These are phyloP conservation scores for Sebastes matsubarae DNA, from an alignment of 2,797 vertebrate genomes.

Conservation along the genomic window DNA sequence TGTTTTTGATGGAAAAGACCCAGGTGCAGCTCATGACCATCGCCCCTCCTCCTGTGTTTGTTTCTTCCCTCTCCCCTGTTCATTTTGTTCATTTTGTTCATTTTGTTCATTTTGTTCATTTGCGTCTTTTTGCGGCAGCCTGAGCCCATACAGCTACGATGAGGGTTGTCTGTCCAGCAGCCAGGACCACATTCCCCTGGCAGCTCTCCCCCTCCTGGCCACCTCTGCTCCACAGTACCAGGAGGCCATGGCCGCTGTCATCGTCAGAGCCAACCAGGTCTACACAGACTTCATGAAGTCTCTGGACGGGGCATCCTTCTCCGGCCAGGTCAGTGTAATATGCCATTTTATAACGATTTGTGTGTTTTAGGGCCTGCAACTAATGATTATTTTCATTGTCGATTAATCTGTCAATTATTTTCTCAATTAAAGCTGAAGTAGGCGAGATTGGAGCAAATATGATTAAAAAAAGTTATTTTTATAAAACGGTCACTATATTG, in stretches of 20 bases:
- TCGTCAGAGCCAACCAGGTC: slow-evolving; percentile 92
- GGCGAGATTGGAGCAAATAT: too few relatives aligned
- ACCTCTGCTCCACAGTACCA: slow-evolving; percentile 95
- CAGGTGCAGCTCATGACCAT: slow-evolving; percentile 13
- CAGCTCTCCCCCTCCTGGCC: slow-evolving; percentile 93
- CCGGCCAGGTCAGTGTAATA: slow-evolving; percentile 88
- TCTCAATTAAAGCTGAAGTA: too few relatives aligned
- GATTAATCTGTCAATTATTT: too few relatives aligned
- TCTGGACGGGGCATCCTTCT: slow-evolving; percentile 90
- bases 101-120: not conserved
- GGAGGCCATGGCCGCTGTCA: slow-evolving; percentile 91
- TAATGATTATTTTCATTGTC: too few relatives aligned
- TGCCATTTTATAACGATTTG: not conserved
- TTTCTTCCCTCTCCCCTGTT: not conserved
- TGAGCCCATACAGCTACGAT: slow-evolving; percentile 96
- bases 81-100: not conserved
- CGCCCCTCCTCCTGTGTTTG: not conserved
- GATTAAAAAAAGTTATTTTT: too few relatives aligned
- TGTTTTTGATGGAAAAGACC: slow-evolving; percentile 14
- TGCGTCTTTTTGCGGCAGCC: slow-evolving; percentile 70
- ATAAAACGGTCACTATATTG: too few relatives aligned
- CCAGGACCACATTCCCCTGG: slow-evolving; percentile 96
- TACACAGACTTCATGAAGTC: slow-evolving; percentile 93
- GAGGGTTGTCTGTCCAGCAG: slow-evolving; percentile 92
- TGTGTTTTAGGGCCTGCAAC: not conserved